These are phyloP conservation scores for Parazoanthus darwini DNA, from an alignment of 92 coral and sea anemone species.

Conservation along the genomic window DNA sequence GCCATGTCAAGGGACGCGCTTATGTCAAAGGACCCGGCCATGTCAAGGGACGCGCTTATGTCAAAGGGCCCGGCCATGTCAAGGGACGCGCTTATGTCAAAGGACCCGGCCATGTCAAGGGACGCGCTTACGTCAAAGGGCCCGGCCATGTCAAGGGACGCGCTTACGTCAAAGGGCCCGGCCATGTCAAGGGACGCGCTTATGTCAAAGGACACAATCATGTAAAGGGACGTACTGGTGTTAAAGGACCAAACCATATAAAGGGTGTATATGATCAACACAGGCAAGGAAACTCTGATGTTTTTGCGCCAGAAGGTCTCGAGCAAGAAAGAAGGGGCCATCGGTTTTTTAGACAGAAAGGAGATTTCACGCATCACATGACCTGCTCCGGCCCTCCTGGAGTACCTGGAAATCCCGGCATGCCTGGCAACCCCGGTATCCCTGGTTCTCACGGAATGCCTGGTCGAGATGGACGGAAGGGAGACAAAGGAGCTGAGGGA, in stretches of 20 bases:
- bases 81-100: neutral
- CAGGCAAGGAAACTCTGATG: neutral
- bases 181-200: neutral
- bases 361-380: neutral
- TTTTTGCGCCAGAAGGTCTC: constrained; percentile 37
- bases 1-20: neutral
- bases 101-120: neutral
- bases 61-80: neutral
- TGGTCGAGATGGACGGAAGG: constrained; percentile 32
- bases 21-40: neutral
- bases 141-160: neutral
- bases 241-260: neutral
- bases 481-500: constrained; percentile 9
- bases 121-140: neutral
- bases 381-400: neutral
- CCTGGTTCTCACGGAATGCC: constrained; percentile 35
- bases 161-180: neutral
- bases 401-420: constrained; percentile 30
- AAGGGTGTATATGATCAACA: neutral
- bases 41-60: neutral
- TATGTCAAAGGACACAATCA: neutral
- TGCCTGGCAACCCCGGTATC: constrained; percentile 30
- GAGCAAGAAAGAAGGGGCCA: neutral
- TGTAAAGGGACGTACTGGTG: neutral
- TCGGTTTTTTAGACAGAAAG: neutral